A percentile compares a stretch with the other conserved stretches of the same genome.
These are phyloP conservation scores for Campylorhamphus procurvoides DNA, from an alignment of 2,113 vertebrate species.

Conservation along the genomic window DNA sequence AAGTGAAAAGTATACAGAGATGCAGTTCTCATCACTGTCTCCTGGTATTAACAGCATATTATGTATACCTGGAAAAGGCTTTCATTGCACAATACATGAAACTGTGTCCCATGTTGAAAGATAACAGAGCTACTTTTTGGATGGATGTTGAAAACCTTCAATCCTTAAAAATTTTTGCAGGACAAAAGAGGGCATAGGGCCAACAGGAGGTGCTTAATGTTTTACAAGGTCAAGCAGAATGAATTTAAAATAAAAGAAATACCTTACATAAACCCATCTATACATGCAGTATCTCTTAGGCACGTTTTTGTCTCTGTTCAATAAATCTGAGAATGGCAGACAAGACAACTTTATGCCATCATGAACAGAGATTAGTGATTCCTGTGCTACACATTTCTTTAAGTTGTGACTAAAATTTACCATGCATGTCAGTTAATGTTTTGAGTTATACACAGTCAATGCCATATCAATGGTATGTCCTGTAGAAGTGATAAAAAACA, in stretches of 20 bases:
- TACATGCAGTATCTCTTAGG: neutral
- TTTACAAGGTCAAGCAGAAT: neutral
- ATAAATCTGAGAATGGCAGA: neutral
- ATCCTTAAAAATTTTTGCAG: neutral
- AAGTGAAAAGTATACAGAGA: neutral
- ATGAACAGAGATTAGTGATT: neutral
- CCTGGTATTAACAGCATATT: neutral
- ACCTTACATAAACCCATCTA: neutral
- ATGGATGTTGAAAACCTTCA: neutral
- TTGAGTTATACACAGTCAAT: neutral
- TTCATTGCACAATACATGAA: neutral
- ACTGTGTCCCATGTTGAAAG: neutral
- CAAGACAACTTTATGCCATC: neutral
- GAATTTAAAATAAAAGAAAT: neutral
- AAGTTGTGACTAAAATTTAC: neutral
- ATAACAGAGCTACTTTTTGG: neutral
- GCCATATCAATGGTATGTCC: neutral
- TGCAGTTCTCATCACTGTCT: neutral
- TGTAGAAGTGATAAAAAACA: neutral
- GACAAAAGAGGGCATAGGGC: neutral
- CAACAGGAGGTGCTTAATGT: neutral
- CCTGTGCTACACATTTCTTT: rapidly evolving
- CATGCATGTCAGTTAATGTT: neutral
- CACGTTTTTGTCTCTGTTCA: neutral
- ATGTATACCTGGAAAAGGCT: neutral